Conservation (phyloP, 1,140 invertebrate species). For the Cydia pomonella region DNA sequence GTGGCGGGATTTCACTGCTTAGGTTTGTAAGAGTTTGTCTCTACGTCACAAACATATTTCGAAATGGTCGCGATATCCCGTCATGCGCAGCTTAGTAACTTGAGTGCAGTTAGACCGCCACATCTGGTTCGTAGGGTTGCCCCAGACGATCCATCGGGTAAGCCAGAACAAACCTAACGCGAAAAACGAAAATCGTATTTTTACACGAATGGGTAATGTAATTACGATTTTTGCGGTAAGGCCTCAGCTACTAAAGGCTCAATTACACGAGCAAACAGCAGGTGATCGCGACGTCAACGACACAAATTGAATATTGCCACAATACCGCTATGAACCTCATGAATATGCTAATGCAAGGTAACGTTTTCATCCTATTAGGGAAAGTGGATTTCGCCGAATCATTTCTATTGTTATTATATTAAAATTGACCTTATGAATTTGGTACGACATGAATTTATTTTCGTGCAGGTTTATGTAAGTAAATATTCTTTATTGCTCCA, state of each 20-base stretch:
- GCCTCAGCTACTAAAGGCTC: conserved; percentile 9
- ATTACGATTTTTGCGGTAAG: too few species aligned
- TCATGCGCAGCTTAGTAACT: too few species aligned
- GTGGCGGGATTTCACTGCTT: too few species aligned
- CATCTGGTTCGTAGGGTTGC: not conserved
- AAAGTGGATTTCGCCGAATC: conserved; percentile 17
- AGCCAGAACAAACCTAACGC: too few species aligned
- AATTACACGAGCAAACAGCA: conserved; percentile 11
- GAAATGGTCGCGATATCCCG: too few species aligned
- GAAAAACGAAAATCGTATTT: too few species aligned
- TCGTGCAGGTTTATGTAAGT: too few species aligned
- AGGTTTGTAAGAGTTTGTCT: too few species aligned
- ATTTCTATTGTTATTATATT: conserved; percentile 23
- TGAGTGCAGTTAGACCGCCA: too few species aligned
- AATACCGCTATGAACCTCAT: conserved; percentile 15
- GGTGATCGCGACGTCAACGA: conserved; percentile 7
- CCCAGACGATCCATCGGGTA: not conserved
- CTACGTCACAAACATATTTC: not conserved
- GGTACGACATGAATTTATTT: not conserved
- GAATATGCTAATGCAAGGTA: conserved; percentile 32
- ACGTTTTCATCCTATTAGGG: conserved; percentile 31
- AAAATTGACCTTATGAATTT: conserved; percentile 19
- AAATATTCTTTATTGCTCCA: too few species aligned
- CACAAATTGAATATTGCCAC: conserved; percentile 20
- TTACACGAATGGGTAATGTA: too few species aligned